A percentile compares a stretch with the other conserved stretches of the same genome.
Evolutionary conservation across 1,140 invertebrate species (phyloP).

Genomic region (Nasonia longicornis): DNA sequence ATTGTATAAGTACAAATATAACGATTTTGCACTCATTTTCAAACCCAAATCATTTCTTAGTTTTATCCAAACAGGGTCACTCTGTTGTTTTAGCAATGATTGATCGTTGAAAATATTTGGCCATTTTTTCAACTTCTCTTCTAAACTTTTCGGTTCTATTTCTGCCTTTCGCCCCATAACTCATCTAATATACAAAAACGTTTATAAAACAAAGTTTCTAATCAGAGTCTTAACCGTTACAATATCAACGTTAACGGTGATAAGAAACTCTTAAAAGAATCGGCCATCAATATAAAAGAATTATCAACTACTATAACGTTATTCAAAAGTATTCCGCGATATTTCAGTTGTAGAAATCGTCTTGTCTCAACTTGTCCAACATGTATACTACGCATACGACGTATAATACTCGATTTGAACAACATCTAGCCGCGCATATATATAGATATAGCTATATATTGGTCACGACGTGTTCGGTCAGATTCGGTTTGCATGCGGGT

Average conservation of each 20-base stretch:
- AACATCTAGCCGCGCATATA: too few species aligned
- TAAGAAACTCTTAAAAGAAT: too few species aligned
- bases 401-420: too few species aligned
- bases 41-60: not conserved
- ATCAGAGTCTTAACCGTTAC: too few species aligned
- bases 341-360: too few species aligned
- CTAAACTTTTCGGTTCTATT: not conserved
- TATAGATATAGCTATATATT: too few species aligned
- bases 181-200: not conserved
- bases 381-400: too few species aligned
- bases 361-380: too few species aligned
- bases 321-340: not conserved
- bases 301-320: not conserved
- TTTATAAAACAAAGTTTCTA: not conserved
- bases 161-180: not conserved
- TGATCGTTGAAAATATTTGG: not conserved
- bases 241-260: too few species aligned
- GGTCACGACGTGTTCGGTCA: too few species aligned
- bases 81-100: not conserved
- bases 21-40: slow-evolving; percentile 7
- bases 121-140: not conserved
- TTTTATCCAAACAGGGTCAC: not conserved
- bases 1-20: slow-evolving; percentile 10
- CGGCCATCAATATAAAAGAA: too few species aligned
- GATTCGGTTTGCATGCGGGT: too few species aligned